Conservation (phyloP, 2,888 invertebrate species). For the Ectobius pallidus region DNA sequence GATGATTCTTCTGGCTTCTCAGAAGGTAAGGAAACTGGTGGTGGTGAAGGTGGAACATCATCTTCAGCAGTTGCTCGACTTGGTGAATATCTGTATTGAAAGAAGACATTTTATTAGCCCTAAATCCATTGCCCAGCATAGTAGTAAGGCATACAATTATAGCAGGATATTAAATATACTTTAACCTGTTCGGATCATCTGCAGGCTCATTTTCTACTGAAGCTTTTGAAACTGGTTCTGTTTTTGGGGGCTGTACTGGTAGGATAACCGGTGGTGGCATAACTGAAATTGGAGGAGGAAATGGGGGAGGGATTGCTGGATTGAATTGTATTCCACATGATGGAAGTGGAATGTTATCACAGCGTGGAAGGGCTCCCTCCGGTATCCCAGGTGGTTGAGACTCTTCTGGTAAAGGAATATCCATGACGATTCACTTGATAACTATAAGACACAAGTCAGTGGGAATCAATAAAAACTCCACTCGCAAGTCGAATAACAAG, state of each 20-base stretch:
- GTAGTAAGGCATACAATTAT: background rate
- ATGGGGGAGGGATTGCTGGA: background rate
- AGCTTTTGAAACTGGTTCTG: background rate
- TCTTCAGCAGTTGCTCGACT: constrained; percentile 36
- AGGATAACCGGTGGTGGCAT: background rate
- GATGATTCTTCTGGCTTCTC: background rate
- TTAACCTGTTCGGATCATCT: constrained; percentile 11
- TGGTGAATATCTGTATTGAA: constrained; percentile 37
- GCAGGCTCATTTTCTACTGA: constrained; percentile 1
- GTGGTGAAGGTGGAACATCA: constrained; percentile 29
- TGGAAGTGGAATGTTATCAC: constrained; percentile 20
- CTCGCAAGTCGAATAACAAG: background rate
- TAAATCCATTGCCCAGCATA: no score
- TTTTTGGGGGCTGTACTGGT: background rate
- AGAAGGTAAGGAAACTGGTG: constrained; percentile 2
- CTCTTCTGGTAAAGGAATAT: constrained; percentile 15
- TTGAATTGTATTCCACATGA: constrained; percentile 16
- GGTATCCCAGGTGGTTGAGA: constrained; percentile 6
- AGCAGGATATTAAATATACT: background rate
- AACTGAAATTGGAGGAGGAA: background rate
- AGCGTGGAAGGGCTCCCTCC: background rate
- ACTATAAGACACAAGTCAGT: background rate
- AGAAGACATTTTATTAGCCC: no score
- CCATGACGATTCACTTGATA: constrained; percentile 8
- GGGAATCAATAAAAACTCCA: background rate